phyloP scores from a whole-genome alignment of 2,113 vertebrate genomes.

The Lanius ludovicianus region DNA sequence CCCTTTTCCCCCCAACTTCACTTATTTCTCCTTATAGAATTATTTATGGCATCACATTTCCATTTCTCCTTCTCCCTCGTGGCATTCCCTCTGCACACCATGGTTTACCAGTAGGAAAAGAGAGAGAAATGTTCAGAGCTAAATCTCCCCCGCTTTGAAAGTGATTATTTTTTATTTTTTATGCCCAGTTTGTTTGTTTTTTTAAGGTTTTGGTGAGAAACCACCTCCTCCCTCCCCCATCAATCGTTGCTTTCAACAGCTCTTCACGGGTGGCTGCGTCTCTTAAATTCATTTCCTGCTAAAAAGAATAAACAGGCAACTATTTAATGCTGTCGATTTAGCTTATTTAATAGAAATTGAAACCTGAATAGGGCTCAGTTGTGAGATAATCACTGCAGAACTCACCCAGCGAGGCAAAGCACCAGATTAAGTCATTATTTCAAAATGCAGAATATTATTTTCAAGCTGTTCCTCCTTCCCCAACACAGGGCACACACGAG shows the following conservation, averaged over 20 bases:
- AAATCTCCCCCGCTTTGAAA: not conserved
- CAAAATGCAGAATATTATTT: not conserved
- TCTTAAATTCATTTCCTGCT: conserved; percentile 77
- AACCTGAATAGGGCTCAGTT: conserved; percentile 47
- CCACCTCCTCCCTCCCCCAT: conserved; percentile 57
- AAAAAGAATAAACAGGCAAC: conserved; percentile 74
- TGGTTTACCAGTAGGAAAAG: not conserved
- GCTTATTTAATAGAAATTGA: conserved; percentile 70
- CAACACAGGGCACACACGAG: not conserved
- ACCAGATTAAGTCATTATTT: not conserved
- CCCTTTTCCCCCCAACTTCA: fast-evolving
- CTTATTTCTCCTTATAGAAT: not conserved
- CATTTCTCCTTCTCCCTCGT: not conserved
- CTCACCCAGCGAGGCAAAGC: not conserved
- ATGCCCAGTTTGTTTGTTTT: conserved; percentile 52
- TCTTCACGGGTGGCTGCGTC: conserved; percentile 73
- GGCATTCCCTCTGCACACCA: not conserved
- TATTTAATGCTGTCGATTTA: conserved; percentile 68
- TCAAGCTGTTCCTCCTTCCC: not conserved
- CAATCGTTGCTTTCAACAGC: conserved; percentile 71
- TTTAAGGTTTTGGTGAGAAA: conserved; percentile 72
- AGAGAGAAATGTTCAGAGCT: not conserved
- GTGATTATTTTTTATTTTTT: conserved; percentile 41
- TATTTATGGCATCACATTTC: not conserved
- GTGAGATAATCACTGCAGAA: conserved; percentile 34